A percentile compares a stretch with the other conserved stretches of the same genome.
phyloP scores from a whole-genome alignment of 2,888 invertebrate species.

The Andrena trimmerana region DNA sequence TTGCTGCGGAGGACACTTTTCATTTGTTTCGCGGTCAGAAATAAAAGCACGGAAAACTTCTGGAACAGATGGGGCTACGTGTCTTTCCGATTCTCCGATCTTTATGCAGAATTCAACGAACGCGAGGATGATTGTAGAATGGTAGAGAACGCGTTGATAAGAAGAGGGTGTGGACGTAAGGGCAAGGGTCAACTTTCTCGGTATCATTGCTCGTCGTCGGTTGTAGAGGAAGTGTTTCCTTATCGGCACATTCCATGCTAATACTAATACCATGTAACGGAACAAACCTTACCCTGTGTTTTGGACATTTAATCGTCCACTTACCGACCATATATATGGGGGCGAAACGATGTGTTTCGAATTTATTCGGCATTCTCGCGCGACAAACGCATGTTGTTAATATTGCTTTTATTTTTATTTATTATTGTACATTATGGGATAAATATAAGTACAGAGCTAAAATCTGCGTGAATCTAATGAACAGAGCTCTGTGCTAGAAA shows the following conservation, averaged over 20 bases:
- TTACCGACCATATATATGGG: slow-evolving; percentile 21
- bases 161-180: slow-evolving; percentile 64
- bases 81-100: slow-evolving; percentile 40
- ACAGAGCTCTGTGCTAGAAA: too few species aligned
- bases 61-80: slow-evolving; percentile 21
- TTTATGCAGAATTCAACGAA: slow-evolving; percentile 44
- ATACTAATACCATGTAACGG: slow-evolving; percentile 35
- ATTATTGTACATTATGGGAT: not conserved
- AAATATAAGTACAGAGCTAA: not conserved
- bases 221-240: slow-evolving; percentile 63
- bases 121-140: slow-evolving; percentile 17
- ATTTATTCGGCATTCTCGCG: not conserved
- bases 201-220: slow-evolving; percentile 53
- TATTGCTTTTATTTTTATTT: not conserved
- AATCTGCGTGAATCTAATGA: too few species aligned
- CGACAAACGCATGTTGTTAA: not conserved
- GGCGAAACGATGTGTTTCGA: slow-evolving; percentile 29
- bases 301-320: slow-evolving; percentile 33
- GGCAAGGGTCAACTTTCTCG: slow-evolving; percentile 42
- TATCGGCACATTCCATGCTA: slow-evolving; percentile 68
- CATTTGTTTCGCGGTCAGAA: slow-evolving; percentile 22
- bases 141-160: slow-evolving; percentile 23
- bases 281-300: slow-evolving; percentile 39
- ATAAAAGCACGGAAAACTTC: slow-evolving; percentile 35
- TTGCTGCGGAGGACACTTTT: slow-evolving; percentile 5